Base-by-base conservation (phyloP, 2,113 vertebrate genomes). In the Nanger granti region DNA sequence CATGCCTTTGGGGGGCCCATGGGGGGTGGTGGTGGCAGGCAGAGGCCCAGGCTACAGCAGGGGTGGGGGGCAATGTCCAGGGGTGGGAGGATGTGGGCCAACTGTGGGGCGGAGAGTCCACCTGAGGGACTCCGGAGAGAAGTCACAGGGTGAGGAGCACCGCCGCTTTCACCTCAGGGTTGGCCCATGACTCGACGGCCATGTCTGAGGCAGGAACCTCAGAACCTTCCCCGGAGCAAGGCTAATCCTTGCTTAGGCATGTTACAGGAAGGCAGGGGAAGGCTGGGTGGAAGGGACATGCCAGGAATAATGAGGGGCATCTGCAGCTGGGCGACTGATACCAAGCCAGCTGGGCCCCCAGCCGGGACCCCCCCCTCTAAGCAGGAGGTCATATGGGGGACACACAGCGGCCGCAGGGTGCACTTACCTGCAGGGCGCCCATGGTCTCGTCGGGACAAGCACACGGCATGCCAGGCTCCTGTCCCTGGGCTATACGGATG, bases 401-500 rank as follows among this genome's bases (percentile, higher is more conserved):
- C n/a, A 41, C 69, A 73, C 69, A 41, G 69, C 20, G 3, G n/a
- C 69, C 3, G 20, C n/a, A 37, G 66, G 69, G 69, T 0, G 12
- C 12, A 24, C 37, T 79, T 26, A 79, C 24, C 73, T 44, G 73
- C 37, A 41, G 37, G 69, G n/a, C 0, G 8, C n/a, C 69, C n/a
- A 26, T 44, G 11, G 73, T 79, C 22, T 79, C 2, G 2, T 64
- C 15, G 1, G 79, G 95, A 99, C 97, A 73, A 98, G 97, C 41
- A 98, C 55, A 97, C 97, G 98, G 95, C 98, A 88, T 2, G 97
- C 97, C 1, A 94, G 94, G 10, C 98, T 98, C 95, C 5, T 98
- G 97, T 98, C 98, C 98, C 98, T 98, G 84, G 98, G 98, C 98
- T 98, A 97, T 8, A 62, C 8, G 0, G 1, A 29, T 12, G 44